phyloP scores from a whole-genome alignment of 2,797 vertebrate genomes.

The Phrynocephalus guinanensis region DNA sequence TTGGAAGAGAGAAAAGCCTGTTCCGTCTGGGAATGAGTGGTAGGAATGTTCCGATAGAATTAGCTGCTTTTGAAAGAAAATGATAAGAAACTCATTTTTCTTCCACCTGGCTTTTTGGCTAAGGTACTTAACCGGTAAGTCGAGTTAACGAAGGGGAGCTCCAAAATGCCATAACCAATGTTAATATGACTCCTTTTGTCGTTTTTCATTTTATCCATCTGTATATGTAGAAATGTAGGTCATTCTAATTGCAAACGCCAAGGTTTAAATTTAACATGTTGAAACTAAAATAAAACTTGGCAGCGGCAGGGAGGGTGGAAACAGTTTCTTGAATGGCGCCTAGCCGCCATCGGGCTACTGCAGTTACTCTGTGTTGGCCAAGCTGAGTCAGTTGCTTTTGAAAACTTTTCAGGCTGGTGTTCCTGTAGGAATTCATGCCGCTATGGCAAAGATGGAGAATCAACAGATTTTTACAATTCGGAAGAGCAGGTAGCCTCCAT shows the following conservation, averaged over 20 bases:
- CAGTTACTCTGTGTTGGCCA: background rate
- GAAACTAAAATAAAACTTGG: background rate
- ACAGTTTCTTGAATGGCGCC: background rate
- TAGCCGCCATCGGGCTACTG: background rate
- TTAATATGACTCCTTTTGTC: background rate
- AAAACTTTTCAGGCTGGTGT: background rate
- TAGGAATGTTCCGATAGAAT: background rate
- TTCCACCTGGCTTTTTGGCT: too few species aligned
- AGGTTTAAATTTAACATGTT: background rate
- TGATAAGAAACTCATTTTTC: too few species aligned
- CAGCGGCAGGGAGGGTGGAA: background rate
- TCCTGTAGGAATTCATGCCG: background rate
- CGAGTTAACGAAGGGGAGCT: background rate
- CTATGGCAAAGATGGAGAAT: too few species aligned
- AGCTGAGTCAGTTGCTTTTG: background rate
- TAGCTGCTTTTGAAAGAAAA: background rate
- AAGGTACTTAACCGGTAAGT: background rate
- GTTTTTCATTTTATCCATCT: background rate
- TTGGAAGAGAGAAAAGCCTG: background rate
- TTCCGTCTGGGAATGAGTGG: conserved; percentile 1
- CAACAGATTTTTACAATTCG: background rate
- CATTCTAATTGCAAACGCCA: background rate
- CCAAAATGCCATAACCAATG: background rate
- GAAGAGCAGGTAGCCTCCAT: too few species aligned
- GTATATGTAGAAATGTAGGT: background rate